Conservation (phyloP, 1,140 invertebrate genomes). For the Mya arenaria region DNA sequence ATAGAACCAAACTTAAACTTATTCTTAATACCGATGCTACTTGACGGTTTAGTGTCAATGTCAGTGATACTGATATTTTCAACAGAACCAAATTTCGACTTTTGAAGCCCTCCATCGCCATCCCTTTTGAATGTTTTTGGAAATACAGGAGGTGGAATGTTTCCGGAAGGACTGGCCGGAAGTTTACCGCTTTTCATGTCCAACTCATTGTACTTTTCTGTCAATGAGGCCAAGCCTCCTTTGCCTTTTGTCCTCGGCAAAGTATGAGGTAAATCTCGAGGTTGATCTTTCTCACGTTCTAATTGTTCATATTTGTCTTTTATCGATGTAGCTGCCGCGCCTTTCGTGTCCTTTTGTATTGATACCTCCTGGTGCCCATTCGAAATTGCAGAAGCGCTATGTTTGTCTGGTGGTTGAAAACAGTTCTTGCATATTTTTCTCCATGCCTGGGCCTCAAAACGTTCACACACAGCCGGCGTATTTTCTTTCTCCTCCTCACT, state of each 20-base stretch:
- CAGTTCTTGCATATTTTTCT: slow-evolving; percentile 79
- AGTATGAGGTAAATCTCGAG: not conserved
- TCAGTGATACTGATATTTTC: slow-evolving; percentile 29
- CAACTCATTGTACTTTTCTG: slow-evolving; percentile 32
- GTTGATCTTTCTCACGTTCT: slow-evolving; percentile 40
- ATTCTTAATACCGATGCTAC: not conserved
- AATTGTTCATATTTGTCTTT: slow-evolving; percentile 58
- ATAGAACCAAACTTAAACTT: slow-evolving; percentile 52
- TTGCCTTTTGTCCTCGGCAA: slow-evolving; percentile 25
- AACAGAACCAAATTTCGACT: slow-evolving; percentile 43
- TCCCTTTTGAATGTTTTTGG: slow-evolving; percentile 30
- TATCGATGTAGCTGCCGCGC: slow-evolving; percentile 24
- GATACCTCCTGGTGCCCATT: slow-evolving; percentile 19
- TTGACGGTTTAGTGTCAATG: not conserved
- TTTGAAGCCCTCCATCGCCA: not conserved
- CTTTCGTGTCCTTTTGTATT: slow-evolving; percentile 24
- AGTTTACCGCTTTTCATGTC: slow-evolving; percentile 22
- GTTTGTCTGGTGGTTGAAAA: slow-evolving; percentile 75
- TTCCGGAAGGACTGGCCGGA: slow-evolving; percentile 11
- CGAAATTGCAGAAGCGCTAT: slow-evolving; percentile 44
- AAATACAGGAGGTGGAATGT: slow-evolving; percentile 29
- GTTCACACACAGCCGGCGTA: slow-evolving; percentile 71
- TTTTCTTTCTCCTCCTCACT: slow-evolving; percentile 55
- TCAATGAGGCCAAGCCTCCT: slow-evolving; percentile 2
- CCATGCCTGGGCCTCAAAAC: slow-evolving; percentile 79